Conservation (phyloP, 2,888 invertebrate genomes). For the Brassicogethes aeneus region DNA sequence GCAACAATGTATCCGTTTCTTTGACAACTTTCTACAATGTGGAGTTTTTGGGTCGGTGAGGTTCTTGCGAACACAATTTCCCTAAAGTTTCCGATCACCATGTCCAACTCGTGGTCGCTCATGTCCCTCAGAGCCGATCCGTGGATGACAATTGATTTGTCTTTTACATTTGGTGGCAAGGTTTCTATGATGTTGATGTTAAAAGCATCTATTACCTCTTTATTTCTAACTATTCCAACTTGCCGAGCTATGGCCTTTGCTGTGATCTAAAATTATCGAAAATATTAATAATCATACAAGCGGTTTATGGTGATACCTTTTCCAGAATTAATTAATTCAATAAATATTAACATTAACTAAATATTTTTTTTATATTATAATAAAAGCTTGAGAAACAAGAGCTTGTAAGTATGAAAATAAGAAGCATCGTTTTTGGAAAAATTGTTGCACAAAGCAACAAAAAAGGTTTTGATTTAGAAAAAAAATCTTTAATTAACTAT, state of each 20-base stretch:
- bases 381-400: no score
- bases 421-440: no score
- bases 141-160: slow-evolving; percentile 48
- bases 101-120: slow-evolving; percentile 42
- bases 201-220: slow-evolving; percentile 29
- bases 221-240: slow-evolving; percentile 61
- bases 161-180: slow-evolving; percentile 27
- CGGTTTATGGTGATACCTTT: no score
- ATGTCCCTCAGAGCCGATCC: slow-evolving; percentile 44
- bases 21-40: slow-evolving; percentile 75
- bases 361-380: no score
- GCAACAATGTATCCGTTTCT: slow-evolving; percentile 69
- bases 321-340: no score
- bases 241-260: slow-evolving; percentile 68
- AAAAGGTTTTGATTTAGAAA: no score
- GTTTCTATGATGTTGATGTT: slow-evolving; percentile 30
- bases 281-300: no score
- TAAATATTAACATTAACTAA: no score
- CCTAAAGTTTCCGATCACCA: slow-evolving; percentile 46
- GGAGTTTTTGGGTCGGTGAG: slow-evolving; percentile 47
- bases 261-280: slow-evolving; percentile 45
- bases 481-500: no score
- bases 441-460: no score
- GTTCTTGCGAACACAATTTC: slow-evolving; percentile 58
- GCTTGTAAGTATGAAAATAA: no score